These are phyloP conservation scores for Terrapene triunguis DNA, from an alignment of 2,113 vertebrate species.

Conservation along the genomic window DNA sequence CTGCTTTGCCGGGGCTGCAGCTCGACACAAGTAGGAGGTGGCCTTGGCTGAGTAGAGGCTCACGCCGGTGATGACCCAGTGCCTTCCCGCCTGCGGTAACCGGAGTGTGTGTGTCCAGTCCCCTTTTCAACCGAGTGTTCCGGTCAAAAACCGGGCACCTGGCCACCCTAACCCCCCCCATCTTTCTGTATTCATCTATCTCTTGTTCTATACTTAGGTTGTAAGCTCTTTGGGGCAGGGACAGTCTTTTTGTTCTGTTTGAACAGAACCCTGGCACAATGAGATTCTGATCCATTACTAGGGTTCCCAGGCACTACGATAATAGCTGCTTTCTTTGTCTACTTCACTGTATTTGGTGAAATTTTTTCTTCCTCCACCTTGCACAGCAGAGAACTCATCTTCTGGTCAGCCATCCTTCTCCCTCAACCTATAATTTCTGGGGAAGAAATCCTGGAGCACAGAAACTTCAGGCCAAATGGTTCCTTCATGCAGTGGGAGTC, in stretches of 20 bases:
- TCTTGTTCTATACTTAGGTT: not conserved
- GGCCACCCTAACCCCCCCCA: no score
- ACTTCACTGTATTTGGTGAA: not conserved
- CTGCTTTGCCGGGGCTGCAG: no score
- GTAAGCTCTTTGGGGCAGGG: not conserved
- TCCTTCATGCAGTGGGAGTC: not conserved
- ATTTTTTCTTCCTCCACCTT: not conserved
- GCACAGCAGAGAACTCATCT: not conserved
- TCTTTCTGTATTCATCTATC: not conserved
- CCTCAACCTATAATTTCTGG: not conserved
- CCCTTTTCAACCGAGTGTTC: no score
- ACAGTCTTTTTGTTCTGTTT: not conserved
- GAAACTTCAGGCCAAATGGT: not conserved
- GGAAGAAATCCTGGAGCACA: not conserved
- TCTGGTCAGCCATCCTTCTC: not conserved
- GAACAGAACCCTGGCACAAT: not conserved
- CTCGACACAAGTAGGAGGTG: no score
- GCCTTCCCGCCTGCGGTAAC: no score
- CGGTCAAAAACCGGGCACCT: no score
- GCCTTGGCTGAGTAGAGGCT: no score
- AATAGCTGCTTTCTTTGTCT: not conserved
- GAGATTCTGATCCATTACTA: not conserved
- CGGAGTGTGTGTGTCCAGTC: no score
- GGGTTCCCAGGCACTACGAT: not conserved
- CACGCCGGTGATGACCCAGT: no score